These are phyloP conservation scores for Agrilus mali DNA, from an alignment of 2,888 invertebrate species.

Conservation along the genomic window DNA sequence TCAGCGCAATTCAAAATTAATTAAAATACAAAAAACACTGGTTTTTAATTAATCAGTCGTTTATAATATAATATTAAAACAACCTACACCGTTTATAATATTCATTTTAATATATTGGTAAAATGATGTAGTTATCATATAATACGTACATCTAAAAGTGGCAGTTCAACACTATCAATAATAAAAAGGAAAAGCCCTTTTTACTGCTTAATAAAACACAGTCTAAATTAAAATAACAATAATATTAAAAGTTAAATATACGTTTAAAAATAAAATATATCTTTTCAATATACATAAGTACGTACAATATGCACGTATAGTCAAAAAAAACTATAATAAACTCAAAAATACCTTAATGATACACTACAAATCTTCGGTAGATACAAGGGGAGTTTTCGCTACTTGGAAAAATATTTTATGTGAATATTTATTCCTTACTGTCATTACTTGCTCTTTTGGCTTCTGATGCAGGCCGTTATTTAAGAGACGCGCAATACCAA, in stretches of 20 bases:
- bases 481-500: constrained; percentile 53
- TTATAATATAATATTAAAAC: too few species aligned
- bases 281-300: not conserved
- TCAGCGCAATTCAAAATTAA: too few species aligned
- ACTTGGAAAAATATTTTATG: constrained; percentile 90
- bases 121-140: too few species aligned
- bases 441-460: constrained; percentile 67
- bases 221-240: not conserved
- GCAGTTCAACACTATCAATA: not conserved
- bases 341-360: not conserved
- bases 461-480: constrained; percentile 68
- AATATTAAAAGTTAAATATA: not conserved
- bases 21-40: too few species aligned
- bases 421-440: constrained; percentile 85
- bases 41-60: too few species aligned
- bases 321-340: not conserved
- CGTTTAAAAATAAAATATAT: not conserved
- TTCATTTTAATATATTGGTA: too few species aligned
- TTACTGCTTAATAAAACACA: not conserved
- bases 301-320: not conserved
- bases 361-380: constrained; percentile 20
- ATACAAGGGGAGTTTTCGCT: constrained; percentile 62
- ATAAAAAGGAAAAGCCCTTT: not conserved
- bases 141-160: too few species aligned
- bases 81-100: too few species aligned